A percentile compares a stretch with the other conserved stretches of the same genome.
Conservation (phyloP, 1,140 invertebrate genomes). For the Drosophila tsacasi region DNA sequence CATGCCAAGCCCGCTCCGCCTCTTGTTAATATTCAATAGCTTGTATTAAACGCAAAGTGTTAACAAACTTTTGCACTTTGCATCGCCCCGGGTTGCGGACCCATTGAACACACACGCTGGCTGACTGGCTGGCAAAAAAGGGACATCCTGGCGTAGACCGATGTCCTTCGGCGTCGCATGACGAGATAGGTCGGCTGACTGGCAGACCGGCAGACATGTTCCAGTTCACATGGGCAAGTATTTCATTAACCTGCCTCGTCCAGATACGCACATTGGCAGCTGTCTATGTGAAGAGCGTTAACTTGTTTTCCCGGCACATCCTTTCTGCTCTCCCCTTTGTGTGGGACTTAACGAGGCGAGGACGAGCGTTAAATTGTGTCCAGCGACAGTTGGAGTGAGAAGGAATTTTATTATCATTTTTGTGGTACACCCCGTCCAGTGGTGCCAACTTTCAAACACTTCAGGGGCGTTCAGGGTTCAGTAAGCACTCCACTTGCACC, state of each 20-base stretch:
- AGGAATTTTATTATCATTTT: conserved; percentile 76
- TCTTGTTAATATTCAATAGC: conserved; percentile 49
- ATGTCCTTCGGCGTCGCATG: conserved; percentile 29
- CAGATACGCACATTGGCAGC: conserved; percentile 71
- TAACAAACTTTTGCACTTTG: conserved; percentile 70
- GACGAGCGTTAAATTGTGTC: conserved; percentile 42
- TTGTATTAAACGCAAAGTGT: conserved; percentile 57
- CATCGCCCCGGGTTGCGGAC: conserved; percentile 19
- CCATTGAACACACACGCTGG: conserved; percentile 13
- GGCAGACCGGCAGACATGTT: conserved; percentile 34
- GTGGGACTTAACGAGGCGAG: conserved; percentile 24
- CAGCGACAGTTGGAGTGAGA: conserved; percentile 28
- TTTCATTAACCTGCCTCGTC: conserved; percentile 79
- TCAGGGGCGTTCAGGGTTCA: conserved; percentile 16
- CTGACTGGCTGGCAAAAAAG: conserved; percentile 5
- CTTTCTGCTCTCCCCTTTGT: conserved; percentile 9
- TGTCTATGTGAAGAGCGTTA: conserved; percentile 61
- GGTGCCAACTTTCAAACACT: conserved; percentile 43
- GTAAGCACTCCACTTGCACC: conserved; percentile 8
- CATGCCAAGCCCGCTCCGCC: neutral
- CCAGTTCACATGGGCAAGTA: conserved; percentile 59
- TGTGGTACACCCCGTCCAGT: conserved; percentile 36
- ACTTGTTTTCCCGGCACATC: conserved; percentile 50
- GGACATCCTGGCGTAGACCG: conserved; percentile 16
- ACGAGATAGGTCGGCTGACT: conserved; percentile 27